Percentiles rank a stretch among this genome's conserved stretches.
Evolutionary conservation across 1,140 invertebrate genomes (phyloP).

Genomic region (Anoplolepis gracilipes): DNA sequence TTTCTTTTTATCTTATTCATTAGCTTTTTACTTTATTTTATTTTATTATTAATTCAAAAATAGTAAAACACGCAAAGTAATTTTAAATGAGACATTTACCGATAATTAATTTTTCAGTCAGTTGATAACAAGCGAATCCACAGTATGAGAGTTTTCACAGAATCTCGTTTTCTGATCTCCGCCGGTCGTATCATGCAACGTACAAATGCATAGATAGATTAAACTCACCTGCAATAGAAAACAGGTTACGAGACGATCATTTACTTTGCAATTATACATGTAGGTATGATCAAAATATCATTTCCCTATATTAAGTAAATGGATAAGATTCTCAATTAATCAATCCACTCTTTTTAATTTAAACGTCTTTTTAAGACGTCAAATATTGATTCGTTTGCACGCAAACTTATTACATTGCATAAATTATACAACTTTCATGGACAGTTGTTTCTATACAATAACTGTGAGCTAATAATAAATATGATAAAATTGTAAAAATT

Average conservation of each 20-base stretch:
- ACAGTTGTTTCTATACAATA: neutral
- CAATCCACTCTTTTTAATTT: neutral
- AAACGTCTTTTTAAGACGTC: too few species aligned
- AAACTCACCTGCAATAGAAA: slow-evolving; percentile 56
- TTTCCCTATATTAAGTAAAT: neutral
- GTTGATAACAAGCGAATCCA: neutral
- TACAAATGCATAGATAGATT: neutral
- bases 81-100: neutral
- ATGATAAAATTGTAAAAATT: too few species aligned
- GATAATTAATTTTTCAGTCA: neutral
- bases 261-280: neutral
- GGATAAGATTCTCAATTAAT: slow-evolving; percentile 7
- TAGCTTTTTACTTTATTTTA: neutral
- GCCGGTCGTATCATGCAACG: neutral
- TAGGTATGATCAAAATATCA: neutral
- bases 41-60: neutral
- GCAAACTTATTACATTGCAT: neutral
- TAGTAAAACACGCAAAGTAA: neutral
- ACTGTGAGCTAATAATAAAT: too few species aligned
- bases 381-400: neutral
- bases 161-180: slow-evolving; percentile 15
- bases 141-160: neutral
- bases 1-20: too few species aligned
- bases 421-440: neutral
- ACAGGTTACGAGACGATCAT: slow-evolving; percentile 20